Evolutionary conservation across 2,888 invertebrate species (phyloP).

Genomic region (Pristionchus maxplancki): DNA sequence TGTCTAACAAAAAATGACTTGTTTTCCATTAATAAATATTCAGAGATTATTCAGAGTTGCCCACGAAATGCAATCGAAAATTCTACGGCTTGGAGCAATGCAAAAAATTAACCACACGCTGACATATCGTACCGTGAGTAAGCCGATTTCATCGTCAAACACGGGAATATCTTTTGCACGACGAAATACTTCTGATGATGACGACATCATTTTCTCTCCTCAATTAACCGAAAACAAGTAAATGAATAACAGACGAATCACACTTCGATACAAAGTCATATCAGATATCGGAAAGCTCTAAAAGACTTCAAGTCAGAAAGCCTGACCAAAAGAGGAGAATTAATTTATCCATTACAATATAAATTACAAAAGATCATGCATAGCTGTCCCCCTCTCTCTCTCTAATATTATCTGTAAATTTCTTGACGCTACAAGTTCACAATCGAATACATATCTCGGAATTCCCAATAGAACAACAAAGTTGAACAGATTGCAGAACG

Average conservation of each 20-base stretch:
- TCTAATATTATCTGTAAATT: background rate
- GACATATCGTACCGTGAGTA: too few species aligned
- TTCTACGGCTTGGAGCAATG: too few species aligned
- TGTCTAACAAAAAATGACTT: too few species aligned
- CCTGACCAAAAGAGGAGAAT: background rate
- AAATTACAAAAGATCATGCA: background rate
- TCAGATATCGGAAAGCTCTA: constrained; percentile 3
- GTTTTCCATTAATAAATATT: too few species aligned
- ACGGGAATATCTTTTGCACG: background rate
- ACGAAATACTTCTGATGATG: background rate
- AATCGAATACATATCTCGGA: constrained; percentile 32
- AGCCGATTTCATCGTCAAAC: background rate
- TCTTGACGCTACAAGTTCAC: background rate
- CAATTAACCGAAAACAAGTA: background rate
- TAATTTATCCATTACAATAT: background rate
- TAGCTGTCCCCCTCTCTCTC: background rate
- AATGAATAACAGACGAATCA: too few species aligned
- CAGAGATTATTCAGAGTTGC: too few species aligned
- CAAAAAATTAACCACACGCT: too few species aligned
- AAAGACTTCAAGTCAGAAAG: background rate
- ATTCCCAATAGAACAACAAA: constrained; percentile 13
- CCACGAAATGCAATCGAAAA: too few species aligned
- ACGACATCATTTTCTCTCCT: background rate
- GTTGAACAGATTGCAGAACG: background rate
- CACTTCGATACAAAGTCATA: too few species aligned